Evolutionary conservation across 2,113 vertebrate species (phyloP), one percentile per base, ranked within the genome.

Genomic region (Pterocles gutturalis): DNA sequence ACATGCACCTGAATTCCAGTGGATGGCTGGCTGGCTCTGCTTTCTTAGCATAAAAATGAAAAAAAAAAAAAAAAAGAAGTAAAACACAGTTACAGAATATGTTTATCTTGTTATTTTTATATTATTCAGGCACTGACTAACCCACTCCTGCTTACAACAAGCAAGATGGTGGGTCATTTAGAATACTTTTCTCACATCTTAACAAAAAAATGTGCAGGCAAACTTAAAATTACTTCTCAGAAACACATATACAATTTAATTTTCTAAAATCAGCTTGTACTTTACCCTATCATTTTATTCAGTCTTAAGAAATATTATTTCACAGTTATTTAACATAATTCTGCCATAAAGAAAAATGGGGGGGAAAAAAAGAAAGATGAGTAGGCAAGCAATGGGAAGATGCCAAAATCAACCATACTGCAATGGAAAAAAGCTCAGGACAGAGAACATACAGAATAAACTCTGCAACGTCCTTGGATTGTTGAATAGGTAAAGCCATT

Each of bases 301-400:
- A 94, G 80, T 78, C 18, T 17, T 48, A 34, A 77, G 51, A 89
- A 85, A 80, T 58, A 83, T 9, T 75, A 43, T 45, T 93, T 48
- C 51, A 51, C 0, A 1, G 34, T 67, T 72, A 65, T 36, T 93
- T 89, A 83, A 57, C 13, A 24, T 57, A 83, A 73, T 46, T 78
- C 46, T 78, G 51, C 21, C 8, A 10, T 34, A 34, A 49, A 82
- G 51, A 83, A 75, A 75, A 85, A 65, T 7, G 25, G 19, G 4
- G 10, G 3, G 25, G 17, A 38, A 53, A 24, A 19, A 22, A 21
- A 11, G 20, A 58, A 34, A 31, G 20, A 69, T 69, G 77, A 78
- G 38, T 20, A 38, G 22, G 17, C 8, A 82, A 80, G 28, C 38
- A 54, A 81, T 2, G 9, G 26, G 34, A 81, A 60, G 38, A 85